Evolutionary conservation across 2,888 invertebrate genomes (phyloP).

Genomic region (Acronicta psi): DNA sequence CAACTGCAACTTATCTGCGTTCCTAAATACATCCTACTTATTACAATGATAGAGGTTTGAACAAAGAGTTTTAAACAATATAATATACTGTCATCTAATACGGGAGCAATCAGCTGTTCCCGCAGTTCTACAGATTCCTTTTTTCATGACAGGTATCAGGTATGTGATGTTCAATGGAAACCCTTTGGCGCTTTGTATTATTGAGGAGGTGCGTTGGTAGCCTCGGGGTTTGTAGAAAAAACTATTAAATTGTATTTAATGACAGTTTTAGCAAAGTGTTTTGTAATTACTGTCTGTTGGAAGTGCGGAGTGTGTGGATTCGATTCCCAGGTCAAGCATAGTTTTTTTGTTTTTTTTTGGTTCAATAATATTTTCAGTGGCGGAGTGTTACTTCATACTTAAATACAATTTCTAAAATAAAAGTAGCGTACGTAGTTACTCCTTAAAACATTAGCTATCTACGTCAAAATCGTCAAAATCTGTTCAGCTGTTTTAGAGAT

Average conservation of each 20-base stretch:
- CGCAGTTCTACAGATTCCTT: slow-evolving; percentile 10
- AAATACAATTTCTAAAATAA: too few relatives aligned
- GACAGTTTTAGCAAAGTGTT: not conserved
- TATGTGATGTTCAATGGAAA: slow-evolving; percentile 24
- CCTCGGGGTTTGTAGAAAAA: not conserved
- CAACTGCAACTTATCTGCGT: not conserved
- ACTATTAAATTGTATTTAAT: slow-evolving; percentile 1
- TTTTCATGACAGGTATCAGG: slow-evolving; percentile 28
- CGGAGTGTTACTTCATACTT: too few relatives aligned
- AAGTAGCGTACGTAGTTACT: too few relatives aligned
- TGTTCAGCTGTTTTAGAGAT: too few relatives aligned
- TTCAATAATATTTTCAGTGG: too few relatives aligned
- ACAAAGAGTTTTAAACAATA: not conserved
- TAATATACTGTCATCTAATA: slow-evolving; percentile 48
- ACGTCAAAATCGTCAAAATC: too few relatives aligned
- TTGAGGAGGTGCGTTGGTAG: not conserved
- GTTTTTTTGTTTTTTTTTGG: too few relatives aligned
- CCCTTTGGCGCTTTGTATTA: slow-evolving; percentile 27
- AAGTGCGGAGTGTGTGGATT: too few relatives aligned
- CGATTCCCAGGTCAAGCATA: too few relatives aligned
- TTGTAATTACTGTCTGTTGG: too few relatives aligned
- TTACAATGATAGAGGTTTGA: slow-evolving; percentile 2
- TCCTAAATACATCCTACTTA: too few relatives aligned
- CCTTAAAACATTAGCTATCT: too few relatives aligned
- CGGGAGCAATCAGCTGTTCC: slow-evolving; percentile 34